Percentiles rank a stretch among this genome's conserved stretches.
Conservation (phyloP, 2,113 vertebrate species). For the Litocranius walleri region DNA sequence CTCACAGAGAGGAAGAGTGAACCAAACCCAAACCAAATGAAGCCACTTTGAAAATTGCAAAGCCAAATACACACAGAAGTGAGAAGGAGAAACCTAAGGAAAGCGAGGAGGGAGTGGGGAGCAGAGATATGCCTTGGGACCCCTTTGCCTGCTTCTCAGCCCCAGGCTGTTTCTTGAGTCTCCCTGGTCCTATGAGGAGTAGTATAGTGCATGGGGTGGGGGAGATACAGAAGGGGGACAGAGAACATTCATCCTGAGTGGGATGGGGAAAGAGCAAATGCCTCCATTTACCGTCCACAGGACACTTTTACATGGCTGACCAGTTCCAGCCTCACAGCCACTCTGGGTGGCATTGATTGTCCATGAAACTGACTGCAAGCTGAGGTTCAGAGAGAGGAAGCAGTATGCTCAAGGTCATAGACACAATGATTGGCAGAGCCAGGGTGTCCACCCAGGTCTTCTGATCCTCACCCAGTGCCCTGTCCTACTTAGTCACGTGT, state of each 20-base stretch:
- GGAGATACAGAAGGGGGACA: not conserved
- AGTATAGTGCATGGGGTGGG: not conserved
- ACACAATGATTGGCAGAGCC: not conserved
- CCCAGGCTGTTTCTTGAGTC: not conserved
- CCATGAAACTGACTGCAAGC: not conserved
- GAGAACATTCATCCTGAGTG: not conserved
- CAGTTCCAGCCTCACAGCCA: rapidly evolving
- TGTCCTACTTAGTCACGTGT: not conserved
- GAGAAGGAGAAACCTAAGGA: not conserved
- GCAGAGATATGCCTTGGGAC: not conserved
- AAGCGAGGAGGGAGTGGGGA: rapidly evolving
- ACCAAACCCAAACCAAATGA: not conserved
- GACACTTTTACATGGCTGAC: not conserved
- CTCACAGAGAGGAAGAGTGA: not conserved
- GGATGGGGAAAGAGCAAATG: not conserved
- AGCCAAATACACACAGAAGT: not conserved
- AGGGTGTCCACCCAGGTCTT: not conserved
- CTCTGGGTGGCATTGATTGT: not conserved
- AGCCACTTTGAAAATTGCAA: not conserved
- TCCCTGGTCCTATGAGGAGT: not conserved
- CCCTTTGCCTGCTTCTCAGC: not conserved
- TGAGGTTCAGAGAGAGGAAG: not conserved
- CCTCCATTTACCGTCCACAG: not conserved
- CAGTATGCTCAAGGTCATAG: not conserved
- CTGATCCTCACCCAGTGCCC: not conserved